Evolutionary conservation across 2,888 invertebrate genomes (phyloP).

Genomic region (Pristionchus fissidentatus): DNA sequence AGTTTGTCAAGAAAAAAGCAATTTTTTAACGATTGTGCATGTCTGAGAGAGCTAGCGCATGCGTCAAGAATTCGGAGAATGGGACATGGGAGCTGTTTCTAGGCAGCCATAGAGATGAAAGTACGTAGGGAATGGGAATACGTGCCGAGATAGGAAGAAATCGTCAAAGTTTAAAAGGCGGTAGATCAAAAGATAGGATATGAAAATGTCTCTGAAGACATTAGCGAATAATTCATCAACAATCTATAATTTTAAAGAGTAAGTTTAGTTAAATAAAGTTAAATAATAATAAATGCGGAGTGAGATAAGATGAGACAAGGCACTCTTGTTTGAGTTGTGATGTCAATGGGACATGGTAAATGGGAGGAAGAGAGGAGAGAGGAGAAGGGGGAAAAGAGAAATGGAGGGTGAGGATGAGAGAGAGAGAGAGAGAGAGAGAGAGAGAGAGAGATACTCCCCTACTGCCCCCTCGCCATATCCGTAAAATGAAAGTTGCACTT

Average conservation of each 20-base stretch:
- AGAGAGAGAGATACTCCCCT: neutral
- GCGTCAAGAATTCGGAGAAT: neutral
- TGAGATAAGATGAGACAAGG: constrained; percentile 8
- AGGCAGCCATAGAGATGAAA: neutral
- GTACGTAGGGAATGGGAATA: neutral
- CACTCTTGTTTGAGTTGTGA: neutral
- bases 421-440: constrained; percentile 37
- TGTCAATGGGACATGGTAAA: constrained; percentile 39
- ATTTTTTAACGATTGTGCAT: neutral
- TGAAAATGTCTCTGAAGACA: neutral
- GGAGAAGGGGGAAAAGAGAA: neutral
- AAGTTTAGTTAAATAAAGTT: too few species aligned
- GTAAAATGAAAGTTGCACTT: constrained; percentile 36
- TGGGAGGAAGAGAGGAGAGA: neutral
- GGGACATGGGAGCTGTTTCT: neutral
- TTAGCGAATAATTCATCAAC: neutral
- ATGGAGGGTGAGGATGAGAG: constrained; percentile 2
- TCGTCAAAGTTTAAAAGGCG: neutral
- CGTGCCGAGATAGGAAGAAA: neutral
- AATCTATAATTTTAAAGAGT: too few species aligned
- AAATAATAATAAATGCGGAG: neutral
- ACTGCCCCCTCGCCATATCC: constrained; percentile 18
- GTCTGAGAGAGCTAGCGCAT: neutral
- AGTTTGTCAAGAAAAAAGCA: neutral
- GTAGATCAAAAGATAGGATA: neutral